Evolutionary conservation across 2,113 vertebrate genomes (phyloP).

Genomic region (Saccopteryx leptura): DNA sequence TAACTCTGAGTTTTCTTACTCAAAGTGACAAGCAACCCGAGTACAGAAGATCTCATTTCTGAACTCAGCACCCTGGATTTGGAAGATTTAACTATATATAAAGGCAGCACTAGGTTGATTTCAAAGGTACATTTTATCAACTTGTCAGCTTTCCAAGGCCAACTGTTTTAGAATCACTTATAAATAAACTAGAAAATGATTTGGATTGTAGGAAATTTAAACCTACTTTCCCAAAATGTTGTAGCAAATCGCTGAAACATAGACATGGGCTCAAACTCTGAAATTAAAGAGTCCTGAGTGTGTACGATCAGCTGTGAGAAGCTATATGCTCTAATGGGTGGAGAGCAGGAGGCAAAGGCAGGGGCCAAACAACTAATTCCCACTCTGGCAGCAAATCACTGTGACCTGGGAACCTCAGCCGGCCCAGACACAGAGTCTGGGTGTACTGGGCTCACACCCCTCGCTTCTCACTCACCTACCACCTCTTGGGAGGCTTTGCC

Average conservation of each 20-base stretch:
- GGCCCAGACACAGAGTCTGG: background rate
- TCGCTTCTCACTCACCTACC: background rate
- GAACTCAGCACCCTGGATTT: constrained; percentile 70
- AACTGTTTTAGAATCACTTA: constrained; percentile 82
- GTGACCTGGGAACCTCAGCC: constrained; percentile 52
- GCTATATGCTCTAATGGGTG: constrained; percentile 29
- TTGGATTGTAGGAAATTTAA: constrained; percentile 82
- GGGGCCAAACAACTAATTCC: constrained; percentile 9
- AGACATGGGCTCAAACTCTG: constrained; percentile 74
- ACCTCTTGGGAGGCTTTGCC: background rate
- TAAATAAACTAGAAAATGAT: constrained; percentile 85
- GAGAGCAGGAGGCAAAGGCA: background rate
- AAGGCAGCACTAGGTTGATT: constrained; percentile 78
- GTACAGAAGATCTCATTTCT: constrained; percentile 73
- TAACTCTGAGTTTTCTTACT: constrained; percentile 76
- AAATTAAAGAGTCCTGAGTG: constrained; percentile 74
- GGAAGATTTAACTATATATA: constrained; percentile 83
- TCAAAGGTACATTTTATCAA: constrained; percentile 83
- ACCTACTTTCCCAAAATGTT: constrained; percentile 72
- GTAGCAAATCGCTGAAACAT: constrained; percentile 80
- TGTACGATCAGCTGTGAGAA: background rate
- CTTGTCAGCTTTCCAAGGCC: constrained; percentile 77
- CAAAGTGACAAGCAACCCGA: constrained; percentile 73
- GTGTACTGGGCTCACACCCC: background rate
- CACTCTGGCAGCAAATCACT: background rate